phyloP scores from a whole-genome alignment of 2,797 vertebrate genomes.

The Sebastes nivosus region DNA sequence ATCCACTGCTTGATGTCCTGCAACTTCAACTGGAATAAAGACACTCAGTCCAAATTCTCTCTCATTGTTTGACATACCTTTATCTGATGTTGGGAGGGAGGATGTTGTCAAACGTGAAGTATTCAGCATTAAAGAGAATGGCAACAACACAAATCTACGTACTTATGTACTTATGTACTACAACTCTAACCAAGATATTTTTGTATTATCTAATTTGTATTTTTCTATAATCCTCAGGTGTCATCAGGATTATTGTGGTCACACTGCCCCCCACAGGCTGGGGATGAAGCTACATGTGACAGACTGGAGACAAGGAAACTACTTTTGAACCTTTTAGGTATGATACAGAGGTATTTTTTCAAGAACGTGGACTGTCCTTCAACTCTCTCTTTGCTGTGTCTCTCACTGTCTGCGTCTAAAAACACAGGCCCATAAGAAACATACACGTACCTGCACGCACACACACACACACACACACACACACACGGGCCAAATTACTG shows the following conservation, averaged over 20 bases:
- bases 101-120: background rate
- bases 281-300: slow-evolving; percentile 26
- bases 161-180: background rate
- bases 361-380: slow-evolving; percentile 66
- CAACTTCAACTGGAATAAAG: slow-evolving; percentile 6
- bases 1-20: background rate
- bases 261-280: slow-evolving; percentile 59
- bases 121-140: background rate
- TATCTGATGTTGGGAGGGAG: background rate
- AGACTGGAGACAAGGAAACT: slow-evolving; percentile 2
- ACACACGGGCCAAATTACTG: background rate
- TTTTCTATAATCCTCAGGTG: background rate
- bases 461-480: background rate
- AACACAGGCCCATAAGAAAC: slow-evolving; percentile 17
- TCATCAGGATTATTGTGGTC: slow-evolving; percentile 23
- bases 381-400: slow-evolving; percentile 44
- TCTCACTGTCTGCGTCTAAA: slow-evolving; percentile 11
- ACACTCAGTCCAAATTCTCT: background rate
- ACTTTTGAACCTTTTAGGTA: slow-evolving; percentile 19
- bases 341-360: slow-evolving; percentile 13
- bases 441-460: background rate
- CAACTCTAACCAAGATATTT: background rate
- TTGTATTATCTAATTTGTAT: background rate
- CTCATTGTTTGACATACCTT: background rate
- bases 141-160: background rate